Evolutionary conservation across 2,888 invertebrate genomes (phyloP).

Genomic region (Hypsopygia costalis): DNA sequence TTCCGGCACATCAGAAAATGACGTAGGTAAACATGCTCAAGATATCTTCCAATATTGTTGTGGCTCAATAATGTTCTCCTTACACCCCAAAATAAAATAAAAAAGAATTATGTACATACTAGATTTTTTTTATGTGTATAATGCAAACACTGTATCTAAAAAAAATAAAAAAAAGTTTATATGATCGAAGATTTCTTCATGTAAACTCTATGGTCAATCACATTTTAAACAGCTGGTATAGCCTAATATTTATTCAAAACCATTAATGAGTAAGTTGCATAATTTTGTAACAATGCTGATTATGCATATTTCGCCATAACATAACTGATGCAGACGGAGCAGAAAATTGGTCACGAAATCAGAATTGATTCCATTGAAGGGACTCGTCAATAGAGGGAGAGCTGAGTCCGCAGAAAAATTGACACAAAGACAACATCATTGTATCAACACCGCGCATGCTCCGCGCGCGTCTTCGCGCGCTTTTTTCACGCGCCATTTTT

Average conservation of each 20-base stretch:
- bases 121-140: no score
- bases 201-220: no score
- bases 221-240: no score
- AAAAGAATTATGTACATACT: no score
- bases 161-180: no score
- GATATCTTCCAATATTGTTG: no score
- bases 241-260: background rate
- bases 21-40: no score
- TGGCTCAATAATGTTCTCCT: no score
- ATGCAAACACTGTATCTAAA: no score
- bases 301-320: slow-evolving; percentile 26
- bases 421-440: slow-evolving; percentile 54
- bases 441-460: slow-evolving; percentile 58
- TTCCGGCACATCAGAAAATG: no score
- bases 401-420: slow-evolving; percentile 29
- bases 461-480: slow-evolving; percentile 56
- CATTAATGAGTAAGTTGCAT: background rate
- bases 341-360: slow-evolving; percentile 45
- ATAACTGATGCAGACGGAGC: slow-evolving; percentile 36
- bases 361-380: slow-evolving; percentile 23
- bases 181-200: no score
- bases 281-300: slow-evolving; percentile 1
- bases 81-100: no score
- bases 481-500: slow-evolving; percentile 45
- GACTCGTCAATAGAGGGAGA: background rate